Base-by-base conservation (phyloP, 1,140 invertebrate species). In the Gryllus bimaculatus region DNA sequence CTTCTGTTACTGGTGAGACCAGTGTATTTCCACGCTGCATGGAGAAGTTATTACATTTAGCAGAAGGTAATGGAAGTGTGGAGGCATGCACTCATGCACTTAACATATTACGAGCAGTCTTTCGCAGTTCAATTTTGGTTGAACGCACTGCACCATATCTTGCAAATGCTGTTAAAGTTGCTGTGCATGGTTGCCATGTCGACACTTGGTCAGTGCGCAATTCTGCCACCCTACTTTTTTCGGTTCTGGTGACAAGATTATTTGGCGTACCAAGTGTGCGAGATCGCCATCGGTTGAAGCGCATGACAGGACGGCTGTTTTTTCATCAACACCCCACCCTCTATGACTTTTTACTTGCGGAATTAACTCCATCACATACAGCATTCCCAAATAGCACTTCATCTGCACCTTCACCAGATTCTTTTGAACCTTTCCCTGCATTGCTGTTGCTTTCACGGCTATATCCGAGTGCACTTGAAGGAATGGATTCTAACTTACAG, bases 141-240 rank as follows among this genome's bases (percentile, higher is more conserved):
- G 93, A 95, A 79, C 85, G 89, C 80, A 90, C 95, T 0, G 89
- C 90, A 74, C 87, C 90, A 12, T 96, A 92, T 86, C 89, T 96
- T 20, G 90, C 90, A 6, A 86, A 90, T 76, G 94, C 92, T 78
- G 86, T 97, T 1, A 88, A 90, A 82, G 89, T 91, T 12, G 92
- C 95, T 10, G 88, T 98, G 39, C 85, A 84, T 18, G 93, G 93
- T 76, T 95, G 96, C 81, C 90, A 91, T 79, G 91, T 90, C 18
- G 84, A 86, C 76, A 89, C 90, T 5, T 98, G 96, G 96, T 89
- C 91, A 78, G 94, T 95, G 85, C 88, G 95, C 78, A 99, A 98
- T 86, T 92, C 95, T 0, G 91, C 95, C 0, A 95, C 95, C 0
- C 86, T 98, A 21, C 85, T 98, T 49, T 93, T 96, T 81, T 92